Conservation (phyloP, 2,797 vertebrate species). For the Micromesistius poutassou region DNA sequence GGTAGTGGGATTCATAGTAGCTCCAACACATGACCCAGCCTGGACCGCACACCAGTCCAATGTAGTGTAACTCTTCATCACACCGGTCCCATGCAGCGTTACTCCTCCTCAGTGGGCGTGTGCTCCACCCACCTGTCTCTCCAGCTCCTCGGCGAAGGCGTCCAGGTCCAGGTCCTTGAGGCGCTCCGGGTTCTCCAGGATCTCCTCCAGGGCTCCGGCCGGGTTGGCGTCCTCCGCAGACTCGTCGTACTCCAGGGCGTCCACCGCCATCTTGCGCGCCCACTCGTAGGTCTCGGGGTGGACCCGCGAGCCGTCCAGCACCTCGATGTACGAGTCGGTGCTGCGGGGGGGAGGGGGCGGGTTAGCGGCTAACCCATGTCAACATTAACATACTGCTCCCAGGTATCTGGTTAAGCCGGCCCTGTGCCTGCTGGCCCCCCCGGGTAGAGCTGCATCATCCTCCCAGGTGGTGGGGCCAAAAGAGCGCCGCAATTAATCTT, state of each 20-base stretch:
- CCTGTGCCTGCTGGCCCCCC: too few species aligned
- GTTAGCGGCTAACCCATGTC: neutral
- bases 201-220: constrained; percentile 95
- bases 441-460: too few species aligned
- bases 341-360: constrained; percentile 56
- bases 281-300: constrained; percentile 98
- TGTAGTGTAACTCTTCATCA: too few species aligned
- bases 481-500: too few species aligned
- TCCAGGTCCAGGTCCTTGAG: constrained; percentile 97
- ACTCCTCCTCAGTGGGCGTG: neutral
- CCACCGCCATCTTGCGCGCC: constrained; percentile 99
- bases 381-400: too few species aligned
- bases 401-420: too few species aligned
- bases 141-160: constrained; percentile 97
- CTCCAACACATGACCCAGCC: too few species aligned
- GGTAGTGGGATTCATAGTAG: too few species aligned
- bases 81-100: too few species aligned
- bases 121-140: constrained; percentile 83
- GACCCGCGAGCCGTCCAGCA: constrained; percentile 94
- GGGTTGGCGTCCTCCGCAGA: constrained; percentile 98
- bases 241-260: constrained; percentile 96
- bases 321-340: constrained; percentile 98
- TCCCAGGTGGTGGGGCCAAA: too few species aligned
- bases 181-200: constrained; percentile 95
- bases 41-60: too few species aligned